phyloP scores from a whole-genome alignment of 2,113 vertebrate genomes.

The Phalacrocorax brasilianus region DNA sequence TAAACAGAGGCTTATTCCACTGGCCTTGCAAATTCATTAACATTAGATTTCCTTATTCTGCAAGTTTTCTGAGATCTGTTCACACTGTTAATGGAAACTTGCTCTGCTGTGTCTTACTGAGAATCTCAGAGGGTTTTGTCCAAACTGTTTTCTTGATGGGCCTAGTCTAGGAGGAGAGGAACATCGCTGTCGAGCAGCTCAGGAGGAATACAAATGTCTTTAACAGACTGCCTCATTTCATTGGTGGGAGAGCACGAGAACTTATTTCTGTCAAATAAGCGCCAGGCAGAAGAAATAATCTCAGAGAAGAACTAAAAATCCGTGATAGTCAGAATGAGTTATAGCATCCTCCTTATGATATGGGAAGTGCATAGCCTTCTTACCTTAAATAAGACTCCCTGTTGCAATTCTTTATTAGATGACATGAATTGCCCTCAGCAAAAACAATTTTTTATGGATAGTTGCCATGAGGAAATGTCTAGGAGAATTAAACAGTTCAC shows the following conservation, averaged over 20 bases:
- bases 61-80: neutral
- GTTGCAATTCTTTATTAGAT: neutral
- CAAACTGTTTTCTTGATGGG: neutral
- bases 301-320: neutral
- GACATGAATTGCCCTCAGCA: slow-evolving; percentile 21
- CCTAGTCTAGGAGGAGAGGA: neutral
- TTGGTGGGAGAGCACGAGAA: neutral
- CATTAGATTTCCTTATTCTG: neutral
- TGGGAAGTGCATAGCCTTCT: neutral
- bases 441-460: slow-evolving; percentile 36
- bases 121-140: neutral
- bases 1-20: neutral
- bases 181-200: accelerated
- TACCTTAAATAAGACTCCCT: slow-evolving; percentile 25
- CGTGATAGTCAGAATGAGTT: neutral
- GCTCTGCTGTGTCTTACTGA: neutral
- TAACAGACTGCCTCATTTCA: neutral
- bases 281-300: neutral
- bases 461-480: slow-evolving; percentile 39
- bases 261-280: neutral
- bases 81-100: neutral
- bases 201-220: neutral
- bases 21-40: neutral
- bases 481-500: slow-evolving; percentile 24
- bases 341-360: neutral